Base-by-base conservation (phyloP, 2,888 invertebrate genomes). In the Ophion obscuratus region DNA sequence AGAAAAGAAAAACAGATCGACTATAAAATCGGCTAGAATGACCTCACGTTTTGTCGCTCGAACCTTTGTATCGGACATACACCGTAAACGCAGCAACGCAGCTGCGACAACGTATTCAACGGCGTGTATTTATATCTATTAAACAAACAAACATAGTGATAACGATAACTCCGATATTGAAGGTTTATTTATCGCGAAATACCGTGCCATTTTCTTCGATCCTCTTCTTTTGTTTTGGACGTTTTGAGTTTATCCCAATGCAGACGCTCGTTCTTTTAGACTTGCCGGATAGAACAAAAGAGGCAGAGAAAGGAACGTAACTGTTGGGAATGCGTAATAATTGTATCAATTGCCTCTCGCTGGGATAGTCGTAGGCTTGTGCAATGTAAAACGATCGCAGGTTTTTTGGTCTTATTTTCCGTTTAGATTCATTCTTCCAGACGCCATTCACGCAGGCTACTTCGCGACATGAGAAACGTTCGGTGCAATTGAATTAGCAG, bases 281-380 rank as follows among this genome's bases (percentile, higher is more conserved):
- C 27, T 40, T 68, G 31, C n/a, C 57, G 14, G 57, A 17, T 14
- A 17, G 17, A 14, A 57, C 40, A 64, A 77, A 53, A 78, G 70
- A 17, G 36, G 61, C 53, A 70, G 53, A 24, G 64, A 61, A 62
- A 76, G 59, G 73, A 70, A 9, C 81, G 20, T 47, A 67, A 83
- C 11, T 80, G n/a, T 47, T 74, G 81, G 62, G 74, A 53, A 80
- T 73, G 76, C 71, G 76, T 57, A 70, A 62, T 76, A 61, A 59
- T 70, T 76, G 64, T 57, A 59, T 73, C 59, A 85, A 80, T 80
- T 83, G 81, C 86, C 87, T 84, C 74, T 85, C 31, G 31, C 61
- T 5, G 20, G 20, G 86, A 84, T 86, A 66, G 78, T 80, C 80
- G 87, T 90, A 89, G 88, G 87, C 89, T 90, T 90, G 91, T 89